These are phyloP conservation scores for Lithophane leautieri DNA, from an alignment of 2,888 invertebrate genomes.

Conservation along the genomic window DNA sequence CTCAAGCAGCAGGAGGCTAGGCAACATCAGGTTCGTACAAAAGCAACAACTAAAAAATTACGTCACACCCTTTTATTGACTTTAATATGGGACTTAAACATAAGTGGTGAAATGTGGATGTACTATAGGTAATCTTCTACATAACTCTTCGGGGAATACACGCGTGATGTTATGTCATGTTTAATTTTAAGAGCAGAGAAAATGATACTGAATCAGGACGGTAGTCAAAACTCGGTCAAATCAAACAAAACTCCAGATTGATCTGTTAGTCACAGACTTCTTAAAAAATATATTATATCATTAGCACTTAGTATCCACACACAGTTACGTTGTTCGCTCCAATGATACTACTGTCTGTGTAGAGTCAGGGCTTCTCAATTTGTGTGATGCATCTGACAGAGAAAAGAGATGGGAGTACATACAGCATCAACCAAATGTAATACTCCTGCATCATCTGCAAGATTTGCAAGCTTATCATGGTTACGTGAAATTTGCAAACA, in stretches of 20 bases:
- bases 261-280: not conserved
- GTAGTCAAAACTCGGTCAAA: no score
- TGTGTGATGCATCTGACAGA: not conserved
- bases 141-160: not conserved
- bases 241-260: not conserved
- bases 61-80: not conserved
- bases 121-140: not conserved
- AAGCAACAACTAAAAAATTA: not conserved
- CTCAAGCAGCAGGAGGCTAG: conserved; percentile 97
- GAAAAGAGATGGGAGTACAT: not conserved
- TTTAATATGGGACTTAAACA: not conserved
- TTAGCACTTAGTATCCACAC: not conserved
- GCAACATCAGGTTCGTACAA: conserved; percentile 90
- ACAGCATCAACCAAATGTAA: not conserved
- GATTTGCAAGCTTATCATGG: not conserved
- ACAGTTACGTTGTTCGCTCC: not conserved
- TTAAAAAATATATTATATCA: not conserved
- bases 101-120: not conserved
- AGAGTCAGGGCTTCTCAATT: not conserved
- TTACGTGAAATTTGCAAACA: not conserved
- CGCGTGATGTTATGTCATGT: not conserved
- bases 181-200: not conserved
- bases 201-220: not conserved
- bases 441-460: not conserved
- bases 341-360: not conserved